Base-by-base conservation (phyloP, 2,888 invertebrate species). In the Epirrhoe tristata region DNA sequence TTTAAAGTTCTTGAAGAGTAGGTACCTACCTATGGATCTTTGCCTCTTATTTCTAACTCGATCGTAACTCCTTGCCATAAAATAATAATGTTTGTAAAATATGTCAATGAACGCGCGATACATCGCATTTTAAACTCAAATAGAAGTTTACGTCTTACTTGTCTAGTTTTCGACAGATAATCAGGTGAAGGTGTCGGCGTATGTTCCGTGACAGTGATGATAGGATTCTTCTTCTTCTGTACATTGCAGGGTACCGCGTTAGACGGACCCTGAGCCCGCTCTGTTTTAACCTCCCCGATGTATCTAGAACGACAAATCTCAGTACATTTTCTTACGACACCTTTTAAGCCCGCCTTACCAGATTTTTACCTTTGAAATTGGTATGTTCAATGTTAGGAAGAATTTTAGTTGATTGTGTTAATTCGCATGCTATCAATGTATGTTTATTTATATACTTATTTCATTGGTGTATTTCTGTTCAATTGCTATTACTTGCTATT, bases 161-260 rank as follows among this genome's bases (percentile, higher is more conserved):
- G 97, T 93, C 97, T 94, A 0, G 94, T 93, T 81, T 96, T 96
- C 0, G 92, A 91, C 74, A 97, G 94, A 81, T 96, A 97, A 85
- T 98, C 98, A 0, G 98, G 98, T 0, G 98, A 98, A 0, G 98
- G 98, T 5, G 97, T 96, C 0, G 98, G 98, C 0, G 98, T 98
- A 82, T 99, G 98, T 83, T 99, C 98, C 0, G 99, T 99, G 7
- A 99, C 98, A 0, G 98, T 99, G 66, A 99, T 99, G 61, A 99
- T 99, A 0, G 99, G 99, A 89, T 98, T 98, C 62, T 97, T 96
- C 69, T 97, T 96, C 73, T 96, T 96, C 77, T 95, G 95, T 56
- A 89, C 74, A 62, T 89, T 86, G 6, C 88, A 81, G 0, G 94
- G 94, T 74, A 94, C 91, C 57, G 93, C 86, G 69, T 89, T 93